Base-by-base conservation (phyloP, 1,140 invertebrate genomes). In the Megalopta genalis region DNA sequence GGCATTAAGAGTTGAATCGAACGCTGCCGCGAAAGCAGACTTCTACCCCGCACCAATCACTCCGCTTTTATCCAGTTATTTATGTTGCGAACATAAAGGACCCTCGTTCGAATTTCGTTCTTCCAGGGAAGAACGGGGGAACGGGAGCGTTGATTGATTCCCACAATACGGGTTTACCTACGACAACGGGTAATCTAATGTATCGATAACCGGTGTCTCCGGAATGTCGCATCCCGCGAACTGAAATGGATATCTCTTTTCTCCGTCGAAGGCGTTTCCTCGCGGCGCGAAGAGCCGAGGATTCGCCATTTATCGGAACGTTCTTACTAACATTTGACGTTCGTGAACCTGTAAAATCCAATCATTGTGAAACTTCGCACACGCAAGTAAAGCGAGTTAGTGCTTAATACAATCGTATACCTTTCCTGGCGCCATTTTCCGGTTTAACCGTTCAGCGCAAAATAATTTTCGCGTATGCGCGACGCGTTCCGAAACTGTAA, bases 1-100 rank as follows among this genome's bases (percentile, higher is more conserved):
- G 86, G 88, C 87, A 91, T 92, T 91, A 91, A 91, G 89, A 90
- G 87, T 90, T 88, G 88, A 89, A 91, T 91, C 90, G 90, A 83
- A 84, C 25, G 85, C 64, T 84, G 67, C 68, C 49, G 60, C 27
- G 59, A 69, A 57, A 64, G 39, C 64, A 82, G 80, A 79, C 82
- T 85, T 82, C 83, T 82, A 60, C 75, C 84, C 84, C 80, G 81
- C 72, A 73, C 81, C 84, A 84, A 72, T 86, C 83, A 76, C 77
- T 71, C 83, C 63, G 66, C 62, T 77, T 86, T 89, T 86, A 90
- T 87, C 88, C 87, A 90, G 88, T 90, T 91, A 90, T 90, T 91
- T 90, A 90, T 90, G 90, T 90, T 86, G 83, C 77, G 57, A 77
- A 80, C 83, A 86, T 88, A 87, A 90, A 89, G 81, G 83, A 66